Evolutionary conservation across 35 echinoderm and acorn worm species (phyloP).

Genomic region (Diadema setosum): DNA sequence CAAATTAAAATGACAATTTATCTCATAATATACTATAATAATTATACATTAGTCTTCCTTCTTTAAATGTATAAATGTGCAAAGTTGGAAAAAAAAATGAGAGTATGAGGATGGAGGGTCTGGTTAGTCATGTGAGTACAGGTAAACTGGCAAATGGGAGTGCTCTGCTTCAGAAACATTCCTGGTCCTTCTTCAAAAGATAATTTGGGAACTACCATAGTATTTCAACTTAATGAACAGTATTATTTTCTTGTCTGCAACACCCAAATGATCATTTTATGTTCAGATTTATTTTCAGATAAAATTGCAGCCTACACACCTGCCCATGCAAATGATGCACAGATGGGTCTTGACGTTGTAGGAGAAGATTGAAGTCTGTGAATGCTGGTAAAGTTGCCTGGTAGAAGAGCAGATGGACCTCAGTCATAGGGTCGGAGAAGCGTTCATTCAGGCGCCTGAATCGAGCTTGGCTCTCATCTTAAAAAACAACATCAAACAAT

Average conservation of each 20-base stretch:
- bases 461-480: neutral
- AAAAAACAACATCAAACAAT: too few relatives aligned
- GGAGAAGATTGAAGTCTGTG: neutral
- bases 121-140: too few relatives aligned
- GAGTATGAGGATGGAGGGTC: neutral
- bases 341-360: neutral
- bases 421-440: neutral
- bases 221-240: neutral
- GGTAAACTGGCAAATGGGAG: too few relatives aligned
- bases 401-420: constrained; percentile 29
- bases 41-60: neutral
- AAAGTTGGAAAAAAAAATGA: neutral
- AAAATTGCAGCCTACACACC: constrained; percentile 16
- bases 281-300: neutral
- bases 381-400: constrained; percentile 30
- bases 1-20: neutral
- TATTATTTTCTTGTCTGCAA: neutral
- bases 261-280: neutral
- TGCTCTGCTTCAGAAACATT: too few relatives aligned
- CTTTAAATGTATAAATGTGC: neutral
- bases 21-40: neutral
- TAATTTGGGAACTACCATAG: neutral
- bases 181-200: too few relatives aligned
- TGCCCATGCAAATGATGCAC: constrained; percentile 6
- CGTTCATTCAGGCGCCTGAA: neutral